These are phyloP conservation scores for Erynnis tages DNA, from an alignment of 2,888 invertebrate genomes.

Conservation along the genomic window DNA sequence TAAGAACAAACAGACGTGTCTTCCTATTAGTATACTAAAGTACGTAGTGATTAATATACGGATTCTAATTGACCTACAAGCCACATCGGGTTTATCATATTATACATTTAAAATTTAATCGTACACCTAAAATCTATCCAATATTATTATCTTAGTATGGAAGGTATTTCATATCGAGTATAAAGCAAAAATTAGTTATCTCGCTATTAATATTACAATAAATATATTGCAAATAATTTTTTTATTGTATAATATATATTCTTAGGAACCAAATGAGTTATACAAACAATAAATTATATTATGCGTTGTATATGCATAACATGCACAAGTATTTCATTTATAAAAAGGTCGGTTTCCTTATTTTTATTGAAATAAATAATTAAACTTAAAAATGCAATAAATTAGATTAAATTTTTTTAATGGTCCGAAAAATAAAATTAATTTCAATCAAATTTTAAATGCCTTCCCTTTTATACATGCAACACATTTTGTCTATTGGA, in stretches of 20 bases:
- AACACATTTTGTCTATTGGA: conserved; percentile 9
- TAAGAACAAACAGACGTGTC: conserved; percentile 1
- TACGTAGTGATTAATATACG: conserved; percentile 20
- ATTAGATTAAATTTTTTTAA: not conserved
- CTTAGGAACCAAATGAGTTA: conserved; percentile 62
- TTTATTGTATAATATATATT: conserved; percentile 39
- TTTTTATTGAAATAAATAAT: not conserved
- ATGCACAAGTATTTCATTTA: conserved; percentile 9
- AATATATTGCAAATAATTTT: conserved; percentile 48
- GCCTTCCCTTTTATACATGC: conserved; percentile 7
- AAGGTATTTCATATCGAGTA: conserved; percentile 49
- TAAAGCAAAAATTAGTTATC: conserved; percentile 27
- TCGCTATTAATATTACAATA: conserved; percentile 39
- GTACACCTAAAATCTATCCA: conserved; percentile 32
- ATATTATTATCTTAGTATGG: conserved; percentile 62
- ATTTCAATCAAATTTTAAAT: not conserved
- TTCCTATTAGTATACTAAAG: conserved; percentile 26
- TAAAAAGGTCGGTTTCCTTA: not conserved
- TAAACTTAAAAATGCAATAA: not conserved
- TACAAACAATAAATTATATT: conserved; percentile 32
- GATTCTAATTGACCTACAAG: conserved; percentile 73
- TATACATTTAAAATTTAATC: conserved; percentile 22
- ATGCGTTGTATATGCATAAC: conserved; percentile 20
- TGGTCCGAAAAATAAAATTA: not conserved
- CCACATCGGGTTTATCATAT: conserved; percentile 54